Base-by-base conservation (phyloP, 2,888 invertebrate species). In the Nymphalis polychloros region DNA sequence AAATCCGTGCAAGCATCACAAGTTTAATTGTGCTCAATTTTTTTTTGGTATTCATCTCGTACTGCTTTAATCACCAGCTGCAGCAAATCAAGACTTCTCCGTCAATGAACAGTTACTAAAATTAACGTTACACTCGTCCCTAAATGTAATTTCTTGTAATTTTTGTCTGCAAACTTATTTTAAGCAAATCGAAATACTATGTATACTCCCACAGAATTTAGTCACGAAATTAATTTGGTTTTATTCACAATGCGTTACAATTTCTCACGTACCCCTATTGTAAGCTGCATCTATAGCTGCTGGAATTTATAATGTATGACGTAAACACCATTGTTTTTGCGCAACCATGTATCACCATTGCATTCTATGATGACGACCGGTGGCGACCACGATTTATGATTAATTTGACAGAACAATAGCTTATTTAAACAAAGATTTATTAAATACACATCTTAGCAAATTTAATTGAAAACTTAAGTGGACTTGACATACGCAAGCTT, bases 221-320 rank as follows among this genome's bases (percentile, higher is more conserved):
- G 63, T 59, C 67, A 67, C 69, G 23, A 71, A 71, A 66, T 68
- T 69, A 69, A 73, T 72, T 71, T 70, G 69, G 68, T 69, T 68
- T 72, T 71, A 71, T 41, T 75, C 72, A 84, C 84, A 86, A 84
- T 83, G 78, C 79, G 81, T 73, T 84, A 84, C 78, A 77, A 76
- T 83, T 88, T 89, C 88, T 81, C 88, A 89, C 86, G 85, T 72
- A 64, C 69, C 59, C 53, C 53, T 69, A 77, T 74, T 75, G 75
- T 72, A 50, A 63, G 63, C 61, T 53, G 67, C 72, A 69, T 64
- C 73, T 75, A 73, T 70, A 71, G 69, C 70, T 70, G 70, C 71
- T 76, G 73, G 76, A 75, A 82, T 84, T 82, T 81, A 77, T 81
- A 82, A 81, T 72, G 75, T 81, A 73, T 81, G 79, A 79, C 76